A percentile compares a stretch with the other conserved stretches of the same genome.
These are phyloP conservation scores for Hypomecis punctinalis DNA, from an alignment of 2,888 invertebrate genomes.

Conservation along the genomic window DNA sequence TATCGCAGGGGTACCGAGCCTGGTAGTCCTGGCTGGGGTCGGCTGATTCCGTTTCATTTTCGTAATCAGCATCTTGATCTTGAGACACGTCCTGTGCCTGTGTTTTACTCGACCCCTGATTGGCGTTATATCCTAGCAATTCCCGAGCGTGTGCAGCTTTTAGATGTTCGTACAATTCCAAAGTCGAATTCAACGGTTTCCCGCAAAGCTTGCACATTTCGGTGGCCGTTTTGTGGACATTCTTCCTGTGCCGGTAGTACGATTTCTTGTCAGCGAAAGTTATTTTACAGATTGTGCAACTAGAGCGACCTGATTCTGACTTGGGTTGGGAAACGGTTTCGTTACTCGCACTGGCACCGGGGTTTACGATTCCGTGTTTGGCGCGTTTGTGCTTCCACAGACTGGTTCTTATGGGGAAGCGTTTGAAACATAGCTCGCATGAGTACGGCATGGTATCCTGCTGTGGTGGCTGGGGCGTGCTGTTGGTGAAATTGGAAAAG, in stretches of 20 bases:
- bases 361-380: conserved; percentile 77
- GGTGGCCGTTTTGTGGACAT: conserved; percentile 79
- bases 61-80: conserved; percentile 70
- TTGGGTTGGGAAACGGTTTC: conserved; percentile 52
- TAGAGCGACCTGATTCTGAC: conserved; percentile 69
- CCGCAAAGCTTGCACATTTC: conserved; percentile 88
- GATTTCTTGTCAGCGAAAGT: conserved; percentile 86
- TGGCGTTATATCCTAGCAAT: conserved; percentile 77
- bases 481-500: conserved; percentile 66
- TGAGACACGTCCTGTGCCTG: conserved; percentile 66
- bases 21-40: conserved; percentile 77
- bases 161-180: conserved; percentile 87
- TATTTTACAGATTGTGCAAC: conserved; percentile 86
- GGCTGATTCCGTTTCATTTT: conserved; percentile 67
- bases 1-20: conserved; percentile 82
- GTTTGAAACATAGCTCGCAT: conserved; percentile 78
- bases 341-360: conserved; percentile 54
- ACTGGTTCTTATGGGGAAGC: conserved; percentile 77
- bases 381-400: conserved; percentile 82
- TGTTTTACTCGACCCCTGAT: conserved; percentile 70
- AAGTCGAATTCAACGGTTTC: conserved; percentile 86
- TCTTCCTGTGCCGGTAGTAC: conserved; percentile 85
- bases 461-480: conserved; percentile 42
- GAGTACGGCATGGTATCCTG: conserved; percentile 68
- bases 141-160: conserved; percentile 85